Percentiles rank a stretch among this genome's conserved stretches.
Conservation (phyloP, 2,113 vertebrate genomes). For the Danionella cerebrum region DNA sequence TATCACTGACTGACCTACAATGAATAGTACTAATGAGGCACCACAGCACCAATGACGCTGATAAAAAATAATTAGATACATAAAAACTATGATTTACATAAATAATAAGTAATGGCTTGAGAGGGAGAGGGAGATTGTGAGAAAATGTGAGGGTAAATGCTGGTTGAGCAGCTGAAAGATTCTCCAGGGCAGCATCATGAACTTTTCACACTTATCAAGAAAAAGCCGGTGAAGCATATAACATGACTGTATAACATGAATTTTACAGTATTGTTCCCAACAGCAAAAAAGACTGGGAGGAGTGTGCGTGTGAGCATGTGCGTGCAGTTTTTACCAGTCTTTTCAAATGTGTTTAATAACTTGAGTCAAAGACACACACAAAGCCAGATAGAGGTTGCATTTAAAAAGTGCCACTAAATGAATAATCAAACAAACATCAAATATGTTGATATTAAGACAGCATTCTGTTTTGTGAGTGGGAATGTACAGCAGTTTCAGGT, state of each 20-base stretch:
- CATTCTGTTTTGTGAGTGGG: too few relatives aligned
- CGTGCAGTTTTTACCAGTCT: background rate
- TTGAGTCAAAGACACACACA: too few relatives aligned
- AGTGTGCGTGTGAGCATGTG: background rate
- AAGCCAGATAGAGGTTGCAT: too few relatives aligned
- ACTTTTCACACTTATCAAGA: background rate
- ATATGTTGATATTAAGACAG: too few relatives aligned
- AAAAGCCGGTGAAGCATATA: background rate
- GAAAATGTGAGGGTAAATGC: background rate
- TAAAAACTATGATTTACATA: background rate
- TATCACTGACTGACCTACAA: slow-evolving; percentile 26
- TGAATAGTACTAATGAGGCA: slow-evolving; percentile 13
- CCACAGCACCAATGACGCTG: background rate
- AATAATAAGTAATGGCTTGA: background rate
- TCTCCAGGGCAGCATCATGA: background rate
- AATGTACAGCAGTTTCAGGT: too few relatives aligned
- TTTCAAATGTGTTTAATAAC: background rate
- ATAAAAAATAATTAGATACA: background rate
- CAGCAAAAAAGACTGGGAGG: background rate
- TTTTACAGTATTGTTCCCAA: background rate
- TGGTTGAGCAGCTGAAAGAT: background rate
- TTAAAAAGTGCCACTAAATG: too few relatives aligned
- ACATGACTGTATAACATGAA: slow-evolving; percentile 1
- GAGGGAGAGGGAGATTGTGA: background rate
- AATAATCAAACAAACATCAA: too few relatives aligned